These are phyloP conservation scores for Amazona guildingii DNA, from an alignment of 2,113 vertebrate genomes.

Conservation along the genomic window DNA sequence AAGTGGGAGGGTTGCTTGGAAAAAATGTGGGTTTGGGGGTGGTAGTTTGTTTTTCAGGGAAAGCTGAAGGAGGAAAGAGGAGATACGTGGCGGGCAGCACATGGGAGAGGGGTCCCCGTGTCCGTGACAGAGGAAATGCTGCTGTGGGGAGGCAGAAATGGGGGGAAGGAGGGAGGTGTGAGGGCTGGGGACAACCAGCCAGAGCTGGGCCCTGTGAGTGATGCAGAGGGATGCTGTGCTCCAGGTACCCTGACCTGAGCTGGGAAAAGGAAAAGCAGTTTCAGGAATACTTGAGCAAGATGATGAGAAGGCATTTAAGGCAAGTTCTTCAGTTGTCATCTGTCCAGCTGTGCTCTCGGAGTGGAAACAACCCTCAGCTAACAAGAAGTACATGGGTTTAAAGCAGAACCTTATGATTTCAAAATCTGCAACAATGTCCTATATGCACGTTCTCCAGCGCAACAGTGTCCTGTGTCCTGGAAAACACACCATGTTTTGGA, in stretches of 20 bases:
- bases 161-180: not conserved
- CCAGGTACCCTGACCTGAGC: not conserved
- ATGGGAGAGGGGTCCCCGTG: not conserved
- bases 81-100: not conserved
- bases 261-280: not conserved
- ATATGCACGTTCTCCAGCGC: not conserved
- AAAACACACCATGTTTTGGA: not conserved
- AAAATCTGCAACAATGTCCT: not conserved
- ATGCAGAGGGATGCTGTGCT: not conserved
- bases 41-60: conserved; percentile 56
- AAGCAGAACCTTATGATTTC: not conserved
- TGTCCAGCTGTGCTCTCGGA: not conserved
- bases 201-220: not conserved
- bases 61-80: not conserved
- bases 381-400: not conserved
- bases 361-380: not conserved
- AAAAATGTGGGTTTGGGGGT: conserved; percentile 45
- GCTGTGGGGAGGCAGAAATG: not conserved
- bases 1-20: conserved; percentile 60
- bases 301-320: not conserved
- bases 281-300: not conserved
- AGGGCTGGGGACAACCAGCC: not conserved
- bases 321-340: not conserved
- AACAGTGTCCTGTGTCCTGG: not conserved
- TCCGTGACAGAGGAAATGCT: not conserved